Conservation (phyloP, 1,140 invertebrate genomes). For the Mamestra configurata region DNA sequence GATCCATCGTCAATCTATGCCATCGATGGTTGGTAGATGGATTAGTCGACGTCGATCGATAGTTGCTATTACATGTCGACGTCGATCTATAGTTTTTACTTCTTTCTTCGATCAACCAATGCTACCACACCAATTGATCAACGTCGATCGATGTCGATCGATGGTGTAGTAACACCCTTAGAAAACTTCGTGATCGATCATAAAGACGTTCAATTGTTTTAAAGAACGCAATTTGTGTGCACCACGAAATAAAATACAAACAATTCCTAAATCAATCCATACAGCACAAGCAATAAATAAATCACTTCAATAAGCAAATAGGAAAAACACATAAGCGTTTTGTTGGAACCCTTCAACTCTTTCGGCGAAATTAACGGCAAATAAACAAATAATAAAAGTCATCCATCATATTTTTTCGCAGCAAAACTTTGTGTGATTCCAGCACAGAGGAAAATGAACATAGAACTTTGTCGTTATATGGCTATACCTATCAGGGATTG, state of each 20-base stretch:
- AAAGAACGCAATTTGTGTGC: no score
- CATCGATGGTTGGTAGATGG: no score
- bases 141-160: no score
- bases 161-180: no score
- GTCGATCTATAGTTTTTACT: no score
- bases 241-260: neutral
- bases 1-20: no score
- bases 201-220: no score
- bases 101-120: no score
- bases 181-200: no score
- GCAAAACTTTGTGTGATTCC: slow-evolving; percentile 8
- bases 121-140: no score
- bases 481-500: neutral
- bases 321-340: slow-evolving; percentile 11
- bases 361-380: slow-evolving; percentile 15
- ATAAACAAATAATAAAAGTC: slow-evolving; percentile 35
- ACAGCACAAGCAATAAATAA: neutral
- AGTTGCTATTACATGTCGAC: no score
- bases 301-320: neutral
- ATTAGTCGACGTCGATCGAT: no score
- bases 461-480: neutral
- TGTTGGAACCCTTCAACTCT: neutral
- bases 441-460: neutral
- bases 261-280: neutral
- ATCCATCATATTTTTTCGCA: slow-evolving; percentile 25